Conservation (phyloP, 2,888 invertebrate species). For the Exocentrus adspersus region DNA sequence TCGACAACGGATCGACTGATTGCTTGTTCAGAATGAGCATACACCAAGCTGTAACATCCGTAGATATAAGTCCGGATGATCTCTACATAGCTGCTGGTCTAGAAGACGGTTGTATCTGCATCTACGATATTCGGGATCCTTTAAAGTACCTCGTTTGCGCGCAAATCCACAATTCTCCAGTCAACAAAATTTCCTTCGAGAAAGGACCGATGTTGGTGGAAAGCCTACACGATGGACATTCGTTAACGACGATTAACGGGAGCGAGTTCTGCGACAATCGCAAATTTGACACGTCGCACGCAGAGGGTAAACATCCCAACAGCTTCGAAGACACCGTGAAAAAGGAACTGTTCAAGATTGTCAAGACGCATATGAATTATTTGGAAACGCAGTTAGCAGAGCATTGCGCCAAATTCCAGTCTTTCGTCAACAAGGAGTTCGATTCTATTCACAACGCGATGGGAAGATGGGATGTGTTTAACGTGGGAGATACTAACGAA, state of each 20-base stretch:
- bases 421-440: slow-evolving; percentile 55
- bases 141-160: slow-evolving; percentile 48
- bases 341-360: slow-evolving; percentile 40
- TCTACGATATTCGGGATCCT: slow-evolving; percentile 55
- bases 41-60: slow-evolving; percentile 51
- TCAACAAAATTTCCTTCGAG: slow-evolving; percentile 43
- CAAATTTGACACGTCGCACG: slow-evolving; percentile 12
- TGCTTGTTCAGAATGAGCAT: slow-evolving; percentile 53
- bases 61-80: slow-evolving; percentile 53
- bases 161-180: slow-evolving; percentile 45
- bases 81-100: slow-evolving; percentile 52
- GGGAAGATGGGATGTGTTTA: slow-evolving; percentile 54
- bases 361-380: slow-evolving; percentile 48
- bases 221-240: slow-evolving; percentile 15
- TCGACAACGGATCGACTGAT: slow-evolving; percentile 47
- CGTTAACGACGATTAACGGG: slow-evolving; percentile 27
- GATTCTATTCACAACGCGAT: slow-evolving; percentile 51
- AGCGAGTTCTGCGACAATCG: slow-evolving; percentile 26
- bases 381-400: slow-evolving; percentile 51
- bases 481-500: slow-evolving; percentile 38
- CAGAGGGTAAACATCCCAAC: slow-evolving; percentile 4
- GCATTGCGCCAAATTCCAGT: slow-evolving; percentile 54
- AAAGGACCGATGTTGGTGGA: slow-evolving; percentile 25
- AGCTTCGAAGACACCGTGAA: slow-evolving; percentile 35
- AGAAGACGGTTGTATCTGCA: slow-evolving; percentile 52